phyloP scores from a whole-genome alignment of 2,797 vertebrate species.

The Cacajao melanocephalus region DNA sequence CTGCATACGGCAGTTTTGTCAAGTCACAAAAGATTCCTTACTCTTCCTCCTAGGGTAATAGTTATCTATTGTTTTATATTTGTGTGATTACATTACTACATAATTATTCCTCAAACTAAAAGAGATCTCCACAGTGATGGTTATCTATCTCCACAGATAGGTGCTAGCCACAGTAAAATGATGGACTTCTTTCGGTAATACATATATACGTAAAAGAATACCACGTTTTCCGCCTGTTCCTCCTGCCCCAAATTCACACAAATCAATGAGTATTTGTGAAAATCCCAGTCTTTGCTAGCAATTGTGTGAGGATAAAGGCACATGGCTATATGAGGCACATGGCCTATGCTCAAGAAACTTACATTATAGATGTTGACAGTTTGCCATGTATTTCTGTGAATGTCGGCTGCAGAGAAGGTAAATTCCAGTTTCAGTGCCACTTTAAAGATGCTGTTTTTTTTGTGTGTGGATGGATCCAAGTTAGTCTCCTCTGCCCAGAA shows the following conservation, averaged over 20 bases:
- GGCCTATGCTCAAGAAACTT: background rate
- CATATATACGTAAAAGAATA: background rate
- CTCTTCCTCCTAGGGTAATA: background rate
- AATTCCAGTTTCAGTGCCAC: background rate
- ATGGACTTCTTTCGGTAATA: background rate
- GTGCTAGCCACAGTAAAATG: background rate
- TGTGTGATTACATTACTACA: background rate
- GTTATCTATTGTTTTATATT: background rate
- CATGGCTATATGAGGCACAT: background rate
- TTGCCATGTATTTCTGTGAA: background rate
- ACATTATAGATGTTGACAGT: background rate
- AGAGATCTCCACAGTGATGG: background rate
- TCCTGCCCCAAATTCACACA: background rate
- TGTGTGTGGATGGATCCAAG: background rate
- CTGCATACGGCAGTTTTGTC: background rate
- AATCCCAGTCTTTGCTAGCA: background rate
- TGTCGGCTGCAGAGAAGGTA: background rate
- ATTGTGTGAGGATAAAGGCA: background rate
- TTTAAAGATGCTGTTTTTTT: constrained; percentile 13
- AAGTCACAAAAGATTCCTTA: background rate
- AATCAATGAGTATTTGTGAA: background rate
- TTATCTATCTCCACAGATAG: constrained; percentile 1
- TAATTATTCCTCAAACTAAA: background rate
- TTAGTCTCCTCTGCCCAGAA: background rate
- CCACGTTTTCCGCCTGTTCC: background rate